Evolutionary conservation across 2,797 vertebrate genomes (phyloP).

Genomic region (Dermochelys coriacea): DNA sequence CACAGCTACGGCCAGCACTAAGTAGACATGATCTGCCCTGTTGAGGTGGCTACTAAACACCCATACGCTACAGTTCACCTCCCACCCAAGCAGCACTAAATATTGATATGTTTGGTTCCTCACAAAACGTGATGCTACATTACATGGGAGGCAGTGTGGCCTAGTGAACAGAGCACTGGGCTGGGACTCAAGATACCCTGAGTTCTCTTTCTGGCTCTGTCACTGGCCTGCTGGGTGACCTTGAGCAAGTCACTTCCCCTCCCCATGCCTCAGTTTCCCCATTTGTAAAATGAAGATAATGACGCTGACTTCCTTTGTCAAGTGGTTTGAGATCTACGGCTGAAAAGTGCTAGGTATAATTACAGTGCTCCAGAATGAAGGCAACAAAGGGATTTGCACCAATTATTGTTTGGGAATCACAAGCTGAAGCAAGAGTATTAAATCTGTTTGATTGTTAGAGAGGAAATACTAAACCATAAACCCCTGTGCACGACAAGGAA

Average conservation of each 20-base stretch:
- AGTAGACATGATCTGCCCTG: neutral
- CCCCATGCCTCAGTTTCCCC: neutral
- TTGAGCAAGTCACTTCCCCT: neutral
- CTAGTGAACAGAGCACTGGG: neutral
- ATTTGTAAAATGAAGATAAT: neutral
- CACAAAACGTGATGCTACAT: neutral
- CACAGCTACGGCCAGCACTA: neutral
- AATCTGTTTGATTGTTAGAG: neutral
- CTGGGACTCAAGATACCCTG: neutral
- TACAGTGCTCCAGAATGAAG: neutral
- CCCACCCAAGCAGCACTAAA: neutral
- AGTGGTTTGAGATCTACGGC: neutral
- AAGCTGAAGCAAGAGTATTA: neutral
- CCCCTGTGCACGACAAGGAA: neutral
- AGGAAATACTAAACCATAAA: neutral
- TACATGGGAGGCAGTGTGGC: neutral
- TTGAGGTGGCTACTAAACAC: no score
- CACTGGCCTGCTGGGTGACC: neutral
- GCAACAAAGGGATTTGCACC: neutral
- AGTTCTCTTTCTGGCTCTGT: neutral
- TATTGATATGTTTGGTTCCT: neutral
- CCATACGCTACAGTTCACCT: neutral
- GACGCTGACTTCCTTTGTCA: neutral
- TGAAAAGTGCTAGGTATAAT: neutral
- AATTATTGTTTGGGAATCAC: neutral